phyloP scores from a whole-genome alignment of 2,797 vertebrate species.

The Pangasius krempfi region DNA sequence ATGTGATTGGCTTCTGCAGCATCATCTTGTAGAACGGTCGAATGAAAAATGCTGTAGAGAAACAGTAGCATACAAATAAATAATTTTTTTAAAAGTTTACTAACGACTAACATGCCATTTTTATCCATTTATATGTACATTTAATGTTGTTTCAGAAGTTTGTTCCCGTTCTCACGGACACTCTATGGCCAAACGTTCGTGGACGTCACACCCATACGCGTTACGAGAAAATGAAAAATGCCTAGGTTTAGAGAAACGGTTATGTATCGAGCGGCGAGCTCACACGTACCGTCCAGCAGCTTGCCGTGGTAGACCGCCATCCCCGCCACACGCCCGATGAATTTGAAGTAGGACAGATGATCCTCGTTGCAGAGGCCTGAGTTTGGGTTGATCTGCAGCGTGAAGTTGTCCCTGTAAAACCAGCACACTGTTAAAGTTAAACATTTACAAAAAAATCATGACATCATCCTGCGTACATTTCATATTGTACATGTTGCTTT shows the following conservation, averaged over 20 bases:
- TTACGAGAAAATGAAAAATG: neutral
- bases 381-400: slow-evolving; percentile 96
- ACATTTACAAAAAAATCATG: no score
- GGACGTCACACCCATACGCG: neutral
- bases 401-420: slow-evolving; percentile 91
- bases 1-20: slow-evolving; percentile 91
- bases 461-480: neutral
- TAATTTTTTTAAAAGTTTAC: no score
- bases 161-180: no score
- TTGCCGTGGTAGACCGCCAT: slow-evolving; percentile 98
- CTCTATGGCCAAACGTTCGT: no score
- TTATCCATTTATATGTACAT: no score
- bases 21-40: slow-evolving; percentile 99
- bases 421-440: slow-evolving; percentile 38
- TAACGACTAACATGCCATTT: no score
- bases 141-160: no score
- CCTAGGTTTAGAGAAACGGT: neutral
- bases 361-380: slow-evolving; percentile 97
- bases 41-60: slow-evolving; percentile 91
- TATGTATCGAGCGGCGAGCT: neutral
- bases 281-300: slow-evolving; percentile 85
- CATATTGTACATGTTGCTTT: neutral
- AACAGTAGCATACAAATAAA: neutral
- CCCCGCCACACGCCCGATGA: slow-evolving; percentile 95
- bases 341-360: slow-evolving; percentile 97